Base-by-base conservation (phyloP, 2,888 invertebrate genomes). In the Lacanobia wlatinum region DNA sequence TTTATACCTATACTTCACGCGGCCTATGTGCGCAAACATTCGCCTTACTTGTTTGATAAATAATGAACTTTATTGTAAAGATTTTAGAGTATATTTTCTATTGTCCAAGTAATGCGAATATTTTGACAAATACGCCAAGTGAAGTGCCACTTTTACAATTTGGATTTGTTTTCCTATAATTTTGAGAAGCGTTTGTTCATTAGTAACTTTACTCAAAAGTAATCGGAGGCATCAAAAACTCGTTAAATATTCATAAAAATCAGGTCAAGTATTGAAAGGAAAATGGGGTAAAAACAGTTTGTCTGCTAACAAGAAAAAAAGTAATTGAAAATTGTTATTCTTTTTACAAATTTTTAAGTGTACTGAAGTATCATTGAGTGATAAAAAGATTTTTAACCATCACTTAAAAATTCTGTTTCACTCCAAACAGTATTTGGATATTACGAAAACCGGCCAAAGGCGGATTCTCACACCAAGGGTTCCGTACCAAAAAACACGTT, bases 191-290 rank as follows among this genome's bases (percentile, higher is more conserved):
- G 9, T 43, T 53, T 34, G 14, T 61, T 38, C 38, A 18, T 40
- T 10, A 18, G 9, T 8, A 21, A 38, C 4, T 68, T 61, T 21
- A 61, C 21, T n/a, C 10, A 48, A 77, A 40, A 23, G 16, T 69
- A 55, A 60, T 77, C 53, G 18, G 21, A 38, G 18, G 18, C 34
- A 43, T 48, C 34, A 63, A 64, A 70, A 63, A 60, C 62, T 73
- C 67, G 4, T 79, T 63, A 38, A 43, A 63, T 59, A 73, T 67
- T 67, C 58, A 61, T 5, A 60, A 68, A 64, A 80, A 68, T 18
- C 48, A 61, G 74, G 80, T 65, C 68, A 80, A 73, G 58, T 70
- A 62, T 62, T 53, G 14, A 50, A 63, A 28, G n/a, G 21, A 16
- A 67, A 73, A 63, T 67, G 16, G 16, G 21, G 43, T 63, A 21